Evolutionary conservation across 2,797 vertebrate genomes (phyloP), one percentile per base, ranked within the genome.

Genomic region (Tragelaphus oryx): DNA sequence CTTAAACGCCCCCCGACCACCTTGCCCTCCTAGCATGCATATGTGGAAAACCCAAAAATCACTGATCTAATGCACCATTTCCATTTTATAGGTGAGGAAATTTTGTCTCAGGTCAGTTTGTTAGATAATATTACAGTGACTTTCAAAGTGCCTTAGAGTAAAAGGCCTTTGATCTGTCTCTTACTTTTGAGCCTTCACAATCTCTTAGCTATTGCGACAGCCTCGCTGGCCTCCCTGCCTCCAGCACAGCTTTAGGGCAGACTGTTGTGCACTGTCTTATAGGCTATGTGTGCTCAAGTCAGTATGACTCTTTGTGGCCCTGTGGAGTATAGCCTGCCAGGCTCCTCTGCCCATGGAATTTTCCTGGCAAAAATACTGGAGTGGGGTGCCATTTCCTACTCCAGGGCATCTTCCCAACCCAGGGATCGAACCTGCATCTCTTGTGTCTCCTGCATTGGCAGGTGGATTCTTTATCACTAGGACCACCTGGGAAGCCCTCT

Each of bases 1-100:
- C 20, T 71, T 37, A 81, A 50, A 44, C 65, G 33, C 22, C 12
- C 65, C 44, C 33, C 41, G n/a, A 41, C 50, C 11, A 2, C 60
- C 52, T 17, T 33, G n/a, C 12, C 26, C 8, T 50, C 37, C 44
- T 8, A 9, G 22, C 0, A 1, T 68, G 5, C 4, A 0, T 52
- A 22, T 46, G 11, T 75, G 71, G 48, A 82, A 55, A 93, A 92
- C 55, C 48, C 9, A 82, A 68, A 93, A 92, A 75, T 44, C 14
- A 52, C 65, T 83, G 79, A 33, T 80, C 8, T 6, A 5, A 60
- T 71, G 11, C 6, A 50, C 52, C 17, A 4, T 5, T 82, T 84
- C 95, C 37, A 20, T 88, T 52, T 60, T 52, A 55, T 22, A 50
- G 48, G 28, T 87, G 57, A 89, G 76, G 78, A 62, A 37, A 60